These are phyloP conservation scores for Neoaliturus tenellus DNA, from an alignment of 2,888 invertebrate genomes.

Conservation along the genomic window DNA sequence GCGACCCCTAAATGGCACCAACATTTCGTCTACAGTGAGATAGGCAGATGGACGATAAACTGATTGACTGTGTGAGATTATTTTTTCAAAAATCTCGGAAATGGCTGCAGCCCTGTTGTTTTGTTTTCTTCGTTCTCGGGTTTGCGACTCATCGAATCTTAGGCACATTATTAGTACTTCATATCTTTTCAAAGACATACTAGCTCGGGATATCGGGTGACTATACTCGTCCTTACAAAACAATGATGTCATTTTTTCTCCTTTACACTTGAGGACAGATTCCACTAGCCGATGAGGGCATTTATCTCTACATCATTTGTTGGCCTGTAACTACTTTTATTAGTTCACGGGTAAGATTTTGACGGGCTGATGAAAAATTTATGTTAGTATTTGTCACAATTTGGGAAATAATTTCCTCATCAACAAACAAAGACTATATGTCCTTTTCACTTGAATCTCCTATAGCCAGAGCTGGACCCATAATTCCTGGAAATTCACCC, in stretches of 20 bases:
- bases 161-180: constrained; percentile 7
- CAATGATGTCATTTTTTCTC: constrained; percentile 10
- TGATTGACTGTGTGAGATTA: constrained; percentile 18
- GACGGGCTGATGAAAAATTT: constrained; percentile 3
- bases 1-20: not conserved
- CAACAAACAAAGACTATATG: constrained; percentile 37
- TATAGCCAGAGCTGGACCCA: constrained; percentile 6
- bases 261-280: constrained; percentile 3
- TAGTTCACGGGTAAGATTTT: constrained; percentile 12
- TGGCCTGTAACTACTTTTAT: constrained; percentile 5
- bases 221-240: constrained; percentile 18
- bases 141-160: not conserved
- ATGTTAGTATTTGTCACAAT: constrained; percentile 38
- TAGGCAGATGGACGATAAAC: not conserved
- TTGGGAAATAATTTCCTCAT: constrained; percentile 40
- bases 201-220: not conserved
- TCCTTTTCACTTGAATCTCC: constrained; percentile 1
- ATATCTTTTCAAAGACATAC: constrained; percentile 2
- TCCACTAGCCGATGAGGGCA: not conserved
- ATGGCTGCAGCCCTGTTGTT: constrained; percentile 5
- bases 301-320: constrained; percentile 9
- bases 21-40: constrained; percentile 1
- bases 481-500: constrained; percentile 24
- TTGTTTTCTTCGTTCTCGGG: not conserved
- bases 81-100: constrained; percentile 2